Evolutionary conservation across 1,140 invertebrate species (phyloP).

Genomic region (Pollicipes pollicipes): DNA sequence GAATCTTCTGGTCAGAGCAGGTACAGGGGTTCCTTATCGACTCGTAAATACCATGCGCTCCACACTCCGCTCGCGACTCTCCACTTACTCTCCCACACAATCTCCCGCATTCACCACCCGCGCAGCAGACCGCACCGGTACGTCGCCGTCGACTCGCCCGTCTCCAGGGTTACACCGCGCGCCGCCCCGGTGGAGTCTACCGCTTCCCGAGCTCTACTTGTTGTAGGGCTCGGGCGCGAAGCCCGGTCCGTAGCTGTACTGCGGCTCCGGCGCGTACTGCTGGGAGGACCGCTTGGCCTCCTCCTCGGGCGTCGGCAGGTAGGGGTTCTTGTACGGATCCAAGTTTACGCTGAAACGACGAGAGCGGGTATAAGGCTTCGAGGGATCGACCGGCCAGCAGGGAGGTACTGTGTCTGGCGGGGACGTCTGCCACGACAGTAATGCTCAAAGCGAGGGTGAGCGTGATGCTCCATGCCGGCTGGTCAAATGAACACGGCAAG

Average conservation of each 20-base stretch:
- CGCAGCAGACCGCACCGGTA: too few relatives aligned
- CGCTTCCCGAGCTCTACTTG: neutral
- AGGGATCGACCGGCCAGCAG: too few relatives aligned
- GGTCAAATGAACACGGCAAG: constrained; percentile 16
- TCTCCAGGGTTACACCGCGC: too few relatives aligned
- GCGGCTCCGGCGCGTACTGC: neutral
- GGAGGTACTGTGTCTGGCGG: too few relatives aligned
- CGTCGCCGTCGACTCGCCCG: too few relatives aligned
- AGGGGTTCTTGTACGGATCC: constrained; percentile 58
- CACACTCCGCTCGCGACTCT: neutral
- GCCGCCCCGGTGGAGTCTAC: too few relatives aligned
- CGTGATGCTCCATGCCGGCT: too few relatives aligned
- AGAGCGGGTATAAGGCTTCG: too few relatives aligned
- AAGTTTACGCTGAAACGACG: constrained; percentile 44
- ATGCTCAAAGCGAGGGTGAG: too few relatives aligned
- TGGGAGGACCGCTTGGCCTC: neutral
- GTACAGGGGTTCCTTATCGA: too few relatives aligned
- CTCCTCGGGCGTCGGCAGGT: constrained; percentile 44
- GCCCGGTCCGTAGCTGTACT: neutral
- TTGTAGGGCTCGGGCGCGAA: neutral
- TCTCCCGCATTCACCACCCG: neutral
- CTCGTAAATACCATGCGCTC: neutral
- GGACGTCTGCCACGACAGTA: too few relatives aligned
- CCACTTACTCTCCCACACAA: neutral
- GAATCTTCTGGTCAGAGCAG: too few relatives aligned